A percentile compares a stretch with the other conserved stretches of the same genome.
phyloP scores from a whole-genome alignment of 2,797 vertebrate genomes.

The Pagetopsis macropterus region DNA sequence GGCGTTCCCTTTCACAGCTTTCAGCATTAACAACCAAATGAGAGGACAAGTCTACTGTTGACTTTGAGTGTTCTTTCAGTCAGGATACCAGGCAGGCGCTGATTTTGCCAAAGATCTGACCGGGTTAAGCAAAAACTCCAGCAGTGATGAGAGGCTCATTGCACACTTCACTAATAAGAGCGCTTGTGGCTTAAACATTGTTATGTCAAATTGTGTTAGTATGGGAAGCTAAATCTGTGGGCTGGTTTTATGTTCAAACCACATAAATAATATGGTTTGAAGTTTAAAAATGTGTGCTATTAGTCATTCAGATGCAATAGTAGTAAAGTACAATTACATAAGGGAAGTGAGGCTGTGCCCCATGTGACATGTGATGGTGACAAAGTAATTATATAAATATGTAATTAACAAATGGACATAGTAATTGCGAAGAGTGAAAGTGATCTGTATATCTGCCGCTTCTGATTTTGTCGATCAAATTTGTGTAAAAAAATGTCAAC shows the following conservation, averaged over 20 bases:
- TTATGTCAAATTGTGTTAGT: conserved; percentile 44
- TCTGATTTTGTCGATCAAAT: not conserved
- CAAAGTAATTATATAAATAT: no score
- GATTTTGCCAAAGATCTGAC: conserved; percentile 48
- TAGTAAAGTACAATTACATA: conserved; percentile 32
- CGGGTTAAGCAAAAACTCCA: conserved; percentile 45
- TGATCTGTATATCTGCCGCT: not conserved
- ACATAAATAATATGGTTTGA: conserved; percentile 22
- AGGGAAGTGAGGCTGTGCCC: not conserved
- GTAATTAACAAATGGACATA: not conserved
- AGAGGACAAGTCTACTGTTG: conserved; percentile 42
- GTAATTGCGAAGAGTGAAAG: not conserved
- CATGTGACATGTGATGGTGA: not conserved
- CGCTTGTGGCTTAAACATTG: conserved; percentile 54
- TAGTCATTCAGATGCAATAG: conserved; percentile 11
- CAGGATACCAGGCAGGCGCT: conserved; percentile 45
- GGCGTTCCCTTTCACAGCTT: conserved; percentile 33
- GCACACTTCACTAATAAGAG: conserved; percentile 56
- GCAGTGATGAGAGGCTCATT: conserved; percentile 58
- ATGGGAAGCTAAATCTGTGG: conserved; percentile 18
- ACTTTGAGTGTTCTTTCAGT: conserved; percentile 55
- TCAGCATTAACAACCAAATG: conserved; percentile 58
- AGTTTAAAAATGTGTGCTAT: conserved; percentile 19
- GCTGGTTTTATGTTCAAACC: conserved; percentile 40
- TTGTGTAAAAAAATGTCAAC: not conserved